phyloP scores from a whole-genome alignment of 2,797 vertebrate genomes.

The Parauchenoglanis ngamensis region DNA sequence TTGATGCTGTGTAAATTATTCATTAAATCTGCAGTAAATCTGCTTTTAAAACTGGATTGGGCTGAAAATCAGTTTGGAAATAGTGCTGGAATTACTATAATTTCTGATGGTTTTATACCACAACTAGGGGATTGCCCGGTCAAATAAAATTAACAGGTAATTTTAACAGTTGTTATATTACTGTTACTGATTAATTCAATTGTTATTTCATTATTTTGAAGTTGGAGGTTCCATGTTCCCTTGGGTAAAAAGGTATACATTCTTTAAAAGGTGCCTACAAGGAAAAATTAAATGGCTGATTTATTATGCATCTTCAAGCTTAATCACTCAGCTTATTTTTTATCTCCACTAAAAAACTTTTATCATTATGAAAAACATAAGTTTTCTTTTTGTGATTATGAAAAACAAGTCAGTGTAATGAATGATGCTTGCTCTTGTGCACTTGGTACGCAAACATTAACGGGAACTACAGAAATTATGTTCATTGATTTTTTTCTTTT shows the following conservation, averaged over 20 bases:
- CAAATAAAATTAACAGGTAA: background rate
- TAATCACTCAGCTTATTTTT: background rate
- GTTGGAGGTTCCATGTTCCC: background rate
- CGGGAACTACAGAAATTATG: constrained; percentile 67
- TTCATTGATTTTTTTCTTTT: constrained; percentile 67
- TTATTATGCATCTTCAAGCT: background rate
- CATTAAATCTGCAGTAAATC: background rate
- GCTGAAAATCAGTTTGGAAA: background rate
- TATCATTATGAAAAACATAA: too few species aligned
- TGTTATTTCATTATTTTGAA: background rate
- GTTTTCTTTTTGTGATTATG: background rate
- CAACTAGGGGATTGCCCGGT: background rate
- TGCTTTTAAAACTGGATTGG: background rate
- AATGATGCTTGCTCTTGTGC: constrained; percentile 36
- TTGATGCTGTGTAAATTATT: background rate
- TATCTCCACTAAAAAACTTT: too few species aligned
- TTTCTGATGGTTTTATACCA: background rate
- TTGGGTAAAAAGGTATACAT: background rate
- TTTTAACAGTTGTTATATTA: background rate
- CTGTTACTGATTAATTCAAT: background rate
- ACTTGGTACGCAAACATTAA: constrained; percentile 61
- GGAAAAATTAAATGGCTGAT: background rate
- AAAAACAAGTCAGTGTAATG: constrained; percentile 29
- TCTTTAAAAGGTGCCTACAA: background rate
- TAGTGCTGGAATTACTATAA: background rate